phyloP scores from a whole-genome alignment of 2,113 vertebrate genomes.

The Scomber japonicus region DNA sequence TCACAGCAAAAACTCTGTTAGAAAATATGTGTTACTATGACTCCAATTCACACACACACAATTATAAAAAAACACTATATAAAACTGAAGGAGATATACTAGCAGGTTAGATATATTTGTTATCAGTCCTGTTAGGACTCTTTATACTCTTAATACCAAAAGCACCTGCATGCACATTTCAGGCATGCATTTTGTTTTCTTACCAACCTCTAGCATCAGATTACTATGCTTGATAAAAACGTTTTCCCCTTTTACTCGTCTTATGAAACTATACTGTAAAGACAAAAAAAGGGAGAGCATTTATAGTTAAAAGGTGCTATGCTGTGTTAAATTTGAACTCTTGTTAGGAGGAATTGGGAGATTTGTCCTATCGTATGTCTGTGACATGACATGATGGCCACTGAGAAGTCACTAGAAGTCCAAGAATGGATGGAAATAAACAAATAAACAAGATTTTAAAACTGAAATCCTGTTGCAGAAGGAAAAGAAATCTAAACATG shows the following conservation, averaged over 20 bases:
- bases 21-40: neutral
- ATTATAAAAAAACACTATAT: too few relatives aligned
- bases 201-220: constrained; percentile 99
- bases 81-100: neutral
- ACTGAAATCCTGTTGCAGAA: constrained; percentile 30
- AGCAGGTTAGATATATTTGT: neutral
- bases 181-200: constrained; percentile 60
- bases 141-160: constrained; percentile 52
- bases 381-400: constrained; percentile 10
- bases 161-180: constrained; percentile 85
- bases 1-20: constrained; percentile 43
- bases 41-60: neutral
- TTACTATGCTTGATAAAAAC: constrained; percentile 99
- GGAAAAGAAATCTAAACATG: constrained; percentile 33
- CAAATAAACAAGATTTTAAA: constrained; percentile 16
- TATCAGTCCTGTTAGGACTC: constrained; percentile 47
- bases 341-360: constrained; percentile 54
- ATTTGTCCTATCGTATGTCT: constrained; percentile 26
- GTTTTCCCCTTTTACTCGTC: constrained; percentile 94
- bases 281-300: constrained; percentile 87
- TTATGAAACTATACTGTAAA: constrained; percentile 97
- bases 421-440: constrained; percentile 12
- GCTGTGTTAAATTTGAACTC: neutral
- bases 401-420: neutral
- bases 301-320: constrained; percentile 29